These are phyloP conservation scores for Stichodactyla mertensii DNA, from an alignment of 64 coral and sea anemone species.

Conservation along the genomic window DNA sequence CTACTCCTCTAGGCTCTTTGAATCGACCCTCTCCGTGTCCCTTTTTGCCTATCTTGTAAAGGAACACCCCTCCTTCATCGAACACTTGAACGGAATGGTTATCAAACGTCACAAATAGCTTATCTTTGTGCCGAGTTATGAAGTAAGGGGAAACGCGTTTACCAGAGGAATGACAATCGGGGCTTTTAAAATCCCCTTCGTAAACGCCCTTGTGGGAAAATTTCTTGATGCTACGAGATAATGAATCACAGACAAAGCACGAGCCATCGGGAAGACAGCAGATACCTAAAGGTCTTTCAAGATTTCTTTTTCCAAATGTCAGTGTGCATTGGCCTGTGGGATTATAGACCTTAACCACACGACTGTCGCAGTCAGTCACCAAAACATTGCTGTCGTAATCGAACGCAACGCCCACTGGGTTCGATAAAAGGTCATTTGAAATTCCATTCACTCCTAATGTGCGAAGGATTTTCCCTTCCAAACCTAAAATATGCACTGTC, in stretches of 20 bases:
- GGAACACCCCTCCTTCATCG: slow-evolving; percentile 29
- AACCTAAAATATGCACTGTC: slow-evolving; percentile 39
- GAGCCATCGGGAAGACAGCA: slow-evolving; percentile 40
- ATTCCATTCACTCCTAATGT: slow-evolving; percentile 40
- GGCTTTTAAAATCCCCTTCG: slow-evolving; percentile 50
- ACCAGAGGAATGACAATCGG: slow-evolving; percentile 12
- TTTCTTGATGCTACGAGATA: slow-evolving; percentile 53
- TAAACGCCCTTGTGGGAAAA: slow-evolving; percentile 69
- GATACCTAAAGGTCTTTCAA: slow-evolving; percentile 67
- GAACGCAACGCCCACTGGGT: slow-evolving; percentile 56
- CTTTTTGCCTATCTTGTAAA: slow-evolving; percentile 63
- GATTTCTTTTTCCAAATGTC: slow-evolving; percentile 51
- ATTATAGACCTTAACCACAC: slow-evolving; percentile 55
- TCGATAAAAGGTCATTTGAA: not conserved
- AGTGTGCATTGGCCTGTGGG: slow-evolving; percentile 40
- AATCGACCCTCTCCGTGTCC: slow-evolving; percentile 44
- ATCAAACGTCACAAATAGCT: slow-evolving; percentile 68
- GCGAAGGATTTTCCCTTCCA: slow-evolving; percentile 21
- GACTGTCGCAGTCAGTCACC: slow-evolving; percentile 76
- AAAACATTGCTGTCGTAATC: slow-evolving; percentile 60
- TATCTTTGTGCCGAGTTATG: slow-evolving; percentile 59
- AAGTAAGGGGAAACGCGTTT: slow-evolving; percentile 57
- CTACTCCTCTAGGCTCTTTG: slow-evolving; percentile 66
- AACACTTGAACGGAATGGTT: slow-evolving; percentile 67
- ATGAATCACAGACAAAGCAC: slow-evolving; percentile 71